Conservation (phyloP, 2,888 invertebrate species). For the Mythimna vitellina region DNA sequence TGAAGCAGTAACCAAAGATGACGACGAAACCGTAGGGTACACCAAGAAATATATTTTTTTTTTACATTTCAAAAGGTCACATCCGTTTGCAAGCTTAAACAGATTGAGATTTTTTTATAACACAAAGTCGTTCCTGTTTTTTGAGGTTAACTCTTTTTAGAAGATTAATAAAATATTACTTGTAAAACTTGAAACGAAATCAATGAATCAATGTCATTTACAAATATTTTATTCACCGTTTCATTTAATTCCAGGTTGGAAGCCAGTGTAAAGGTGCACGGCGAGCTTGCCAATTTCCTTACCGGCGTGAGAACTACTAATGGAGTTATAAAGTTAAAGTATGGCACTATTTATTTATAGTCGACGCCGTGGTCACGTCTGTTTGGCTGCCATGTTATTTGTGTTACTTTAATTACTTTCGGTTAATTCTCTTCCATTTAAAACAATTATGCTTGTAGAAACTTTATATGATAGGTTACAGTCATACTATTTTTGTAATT, state of each 20-base stretch:
- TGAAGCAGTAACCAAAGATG: no score
- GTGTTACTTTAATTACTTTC: constrained; percentile 46
- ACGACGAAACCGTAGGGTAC: no score
- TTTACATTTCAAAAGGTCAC: no score
- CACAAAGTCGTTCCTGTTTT: no score
- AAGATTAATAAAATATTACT: no score
- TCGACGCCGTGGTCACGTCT: constrained; percentile 33
- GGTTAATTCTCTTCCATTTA: constrained; percentile 14
- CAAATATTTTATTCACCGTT: not conserved
- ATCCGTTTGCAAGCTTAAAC: no score
- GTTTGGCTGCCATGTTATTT: constrained; percentile 26
- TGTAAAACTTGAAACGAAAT: not conserved
- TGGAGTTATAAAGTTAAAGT: constrained; percentile 68
- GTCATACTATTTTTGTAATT: no score
- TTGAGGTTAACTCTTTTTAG: no score
- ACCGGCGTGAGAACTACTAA: constrained; percentile 63
- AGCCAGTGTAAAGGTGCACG: constrained; percentile 49
- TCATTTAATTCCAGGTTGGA: constrained; percentile 51
- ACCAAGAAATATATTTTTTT: no score
- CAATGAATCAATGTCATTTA: no score
- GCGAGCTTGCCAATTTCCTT: constrained; percentile 70
- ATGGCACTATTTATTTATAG: constrained; percentile 63
- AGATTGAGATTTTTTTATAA: no score
- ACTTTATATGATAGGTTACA: not conserved
- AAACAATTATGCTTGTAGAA: constrained; percentile 1